These are phyloP conservation scores for Enteromius afrohamiltoni DNA, from an alignment of 2,797 vertebrate genomes.

Conservation along the genomic window DNA sequence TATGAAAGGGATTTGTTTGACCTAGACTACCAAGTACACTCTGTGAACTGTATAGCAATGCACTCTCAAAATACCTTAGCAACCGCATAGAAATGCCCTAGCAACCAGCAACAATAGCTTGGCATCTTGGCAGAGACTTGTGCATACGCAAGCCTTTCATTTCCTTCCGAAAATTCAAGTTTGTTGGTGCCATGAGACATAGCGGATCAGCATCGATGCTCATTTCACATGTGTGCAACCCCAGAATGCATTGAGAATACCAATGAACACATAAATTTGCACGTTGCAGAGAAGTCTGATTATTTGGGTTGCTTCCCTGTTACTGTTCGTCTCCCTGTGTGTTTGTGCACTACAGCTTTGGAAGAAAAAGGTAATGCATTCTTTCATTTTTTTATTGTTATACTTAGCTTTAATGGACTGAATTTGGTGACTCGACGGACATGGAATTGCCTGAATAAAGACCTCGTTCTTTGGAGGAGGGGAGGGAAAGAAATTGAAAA, in stretches of 20 bases:
- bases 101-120: constrained; percentile 8
- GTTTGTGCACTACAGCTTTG: background rate
- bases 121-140: background rate
- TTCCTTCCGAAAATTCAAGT: constrained; percentile 5
- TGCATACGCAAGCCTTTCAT: background rate
- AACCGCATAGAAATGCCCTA: background rate
- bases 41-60: background rate
- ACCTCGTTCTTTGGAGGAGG: background rate
- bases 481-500: constrained; percentile 31
- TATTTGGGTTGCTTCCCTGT: background rate
- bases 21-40: background rate
- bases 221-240: constrained; percentile 3
- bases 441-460: constrained; percentile 7
- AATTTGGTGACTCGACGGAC: constrained; percentile 27
- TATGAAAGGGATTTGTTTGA: background rate
- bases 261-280: constrained; percentile 19
- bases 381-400: constrained; percentile 9
- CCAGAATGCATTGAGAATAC: constrained; percentile 20
- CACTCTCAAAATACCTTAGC: background rate
- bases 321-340: constrained; percentile 25
- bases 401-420: constrained; percentile 37
- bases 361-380: constrained; percentile 23
- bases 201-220: background rate
- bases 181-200: constrained; percentile 2
- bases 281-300: background rate